These are phyloP conservation scores for Typhlomys cinereus DNA, from an alignment of 2,113 vertebrate genomes.

Conservation along the genomic window DNA sequence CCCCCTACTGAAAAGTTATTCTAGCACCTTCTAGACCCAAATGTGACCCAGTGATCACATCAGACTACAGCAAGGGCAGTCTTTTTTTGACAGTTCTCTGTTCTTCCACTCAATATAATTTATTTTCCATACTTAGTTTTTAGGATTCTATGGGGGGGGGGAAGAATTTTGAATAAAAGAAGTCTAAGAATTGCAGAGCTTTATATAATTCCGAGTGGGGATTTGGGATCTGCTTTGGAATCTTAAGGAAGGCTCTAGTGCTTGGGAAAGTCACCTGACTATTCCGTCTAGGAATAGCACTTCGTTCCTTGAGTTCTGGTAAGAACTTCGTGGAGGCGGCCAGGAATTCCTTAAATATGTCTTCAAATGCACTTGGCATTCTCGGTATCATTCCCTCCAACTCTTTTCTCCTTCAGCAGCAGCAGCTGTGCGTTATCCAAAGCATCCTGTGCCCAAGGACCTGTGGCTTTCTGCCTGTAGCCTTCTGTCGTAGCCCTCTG, in stretches of 20 bases:
- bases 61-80: not conserved
- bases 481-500: accelerated
- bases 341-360: not conserved
- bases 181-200: not conserved
- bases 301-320: not conserved
- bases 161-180: not conserved
- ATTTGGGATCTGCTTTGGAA: not conserved
- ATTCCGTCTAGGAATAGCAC: not conserved
- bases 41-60: not conserved
- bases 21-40: not conserved
- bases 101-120: not conserved
- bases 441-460: not conserved
- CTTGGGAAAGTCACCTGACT: not conserved
- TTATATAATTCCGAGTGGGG: not conserved
- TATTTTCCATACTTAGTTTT: not conserved
- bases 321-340: not conserved
- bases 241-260: not conserved
- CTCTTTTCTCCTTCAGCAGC: not conserved
- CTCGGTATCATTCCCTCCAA: not conserved
- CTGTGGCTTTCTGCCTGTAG: too few relatives aligned
- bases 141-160: not conserved
- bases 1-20: not conserved
- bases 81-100: not conserved
- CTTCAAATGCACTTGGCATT: not conserved
- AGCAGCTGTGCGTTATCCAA: not conserved